Percentiles rank a stretch among this genome's conserved stretches.
phyloP scores from a whole-genome alignment of 2,797 vertebrate genomes.

The Phylloscopus collybita region DNA sequence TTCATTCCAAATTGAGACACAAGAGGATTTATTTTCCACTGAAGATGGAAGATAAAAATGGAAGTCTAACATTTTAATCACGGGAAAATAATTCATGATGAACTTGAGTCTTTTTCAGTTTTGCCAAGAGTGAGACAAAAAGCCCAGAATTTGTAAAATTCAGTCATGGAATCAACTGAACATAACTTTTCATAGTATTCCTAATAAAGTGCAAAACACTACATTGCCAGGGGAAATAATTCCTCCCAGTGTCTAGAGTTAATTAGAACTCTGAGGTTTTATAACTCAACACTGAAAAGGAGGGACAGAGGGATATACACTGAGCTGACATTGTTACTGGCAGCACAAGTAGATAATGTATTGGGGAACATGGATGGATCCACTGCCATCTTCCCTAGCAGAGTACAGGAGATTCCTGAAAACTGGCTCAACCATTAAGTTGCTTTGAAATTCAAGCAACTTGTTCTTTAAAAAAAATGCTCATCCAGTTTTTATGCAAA shows the following conservation, averaged over 20 bases:
- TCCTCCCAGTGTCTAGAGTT: neutral
- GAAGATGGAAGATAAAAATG: constrained; percentile 56
- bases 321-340: neutral
- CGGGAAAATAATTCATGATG: constrained; percentile 57
- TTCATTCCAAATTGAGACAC: constrained; percentile 66
- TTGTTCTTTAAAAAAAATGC: neutral
- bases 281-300: neutral
- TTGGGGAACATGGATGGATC: neutral
- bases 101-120: constrained; percentile 35
- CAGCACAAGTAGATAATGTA: neutral
- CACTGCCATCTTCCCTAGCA: neutral
- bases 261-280: neutral
- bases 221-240: neutral
- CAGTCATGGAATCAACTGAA: neutral
- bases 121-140: neutral
- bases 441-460: neutral
- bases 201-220: neutral
- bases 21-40: constrained; percentile 68
- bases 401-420: neutral
- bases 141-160: neutral
- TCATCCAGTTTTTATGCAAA: constrained; percentile 48
- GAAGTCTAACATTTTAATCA: constrained; percentile 51
- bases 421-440: neutral
- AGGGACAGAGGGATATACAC: neutral
- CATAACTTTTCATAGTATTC: neutral